Base-by-base conservation (phyloP, 2,888 invertebrate species). In the Agrotis clavis region DNA sequence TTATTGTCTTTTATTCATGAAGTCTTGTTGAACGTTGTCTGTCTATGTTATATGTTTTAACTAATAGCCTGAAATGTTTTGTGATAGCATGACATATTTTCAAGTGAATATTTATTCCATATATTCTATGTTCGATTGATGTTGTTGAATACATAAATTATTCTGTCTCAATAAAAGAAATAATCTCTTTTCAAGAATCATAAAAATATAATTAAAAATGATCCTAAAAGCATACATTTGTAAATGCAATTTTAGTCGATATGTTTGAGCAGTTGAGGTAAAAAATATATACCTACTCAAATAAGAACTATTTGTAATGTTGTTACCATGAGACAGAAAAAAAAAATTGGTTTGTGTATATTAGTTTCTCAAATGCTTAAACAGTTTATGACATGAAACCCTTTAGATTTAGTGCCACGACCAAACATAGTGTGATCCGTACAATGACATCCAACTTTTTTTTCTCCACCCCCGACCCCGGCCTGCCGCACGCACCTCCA, bases 371-470 rank as follows among this genome's bases (percentile, higher is more conserved):
- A 89, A 93, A 82, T 90, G 90, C 89, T 91, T 81, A 88, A 88
- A 89, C 89, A 81, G 67, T 74, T 54, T 67, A 83, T 83, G 75
- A 88, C 82, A 88, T 87, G 76, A 84, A 82, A 77, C 90, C 92
- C 88, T 86, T 88, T 94, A 94, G 94, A 89, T 79, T 90, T 95
- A 95, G 94, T 86, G 84, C 92, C 93, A 94, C 93, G 77, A 86
- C 89, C 87, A 88, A 89, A 92, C 89, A 81, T 94, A 94, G 94
- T 93, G 92, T 94, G 92, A 92, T 89, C 95, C 94, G 88, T 97
- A 96, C 97, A 95, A 95, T 96, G 95, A 96, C 94, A 94, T 95
- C 95, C 95, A 92, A 92, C 86, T 94, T 94, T 96, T 94, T 95
- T 94, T 96, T 94, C 90, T 92, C 92, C 94, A 90, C 91, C 93